These are phyloP conservation scores for Puma concolor DNA, from an alignment of 2,113 vertebrate genomes.

Conservation along the genomic window DNA sequence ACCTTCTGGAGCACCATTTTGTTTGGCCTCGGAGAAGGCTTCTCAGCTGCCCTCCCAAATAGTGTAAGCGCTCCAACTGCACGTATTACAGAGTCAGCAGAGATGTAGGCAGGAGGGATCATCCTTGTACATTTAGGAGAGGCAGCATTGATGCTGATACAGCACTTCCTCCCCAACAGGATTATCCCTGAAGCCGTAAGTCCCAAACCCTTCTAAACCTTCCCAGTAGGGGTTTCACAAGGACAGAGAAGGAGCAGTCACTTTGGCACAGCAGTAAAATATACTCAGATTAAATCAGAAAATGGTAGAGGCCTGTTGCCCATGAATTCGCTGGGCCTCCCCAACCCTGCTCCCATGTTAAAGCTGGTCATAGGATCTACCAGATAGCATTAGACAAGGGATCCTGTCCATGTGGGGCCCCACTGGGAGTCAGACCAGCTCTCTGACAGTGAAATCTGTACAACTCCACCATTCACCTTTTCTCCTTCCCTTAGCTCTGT, in stretches of 20 bases:
- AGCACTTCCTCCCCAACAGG: neutral
- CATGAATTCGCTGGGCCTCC: neutral
- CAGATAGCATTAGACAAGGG: neutral
- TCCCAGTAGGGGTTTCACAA: neutral
- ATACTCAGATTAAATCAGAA: neutral
- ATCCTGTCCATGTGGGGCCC: neutral
- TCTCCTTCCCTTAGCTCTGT: neutral
- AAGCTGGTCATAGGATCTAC: neutral
- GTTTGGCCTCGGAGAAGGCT: conserved; percentile 35
- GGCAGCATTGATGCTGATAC: neutral
- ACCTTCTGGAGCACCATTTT: conserved; percentile 38
- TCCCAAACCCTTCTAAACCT: neutral
- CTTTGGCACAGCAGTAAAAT: neutral
- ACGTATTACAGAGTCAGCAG: neutral
- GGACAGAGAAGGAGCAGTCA: neutral
- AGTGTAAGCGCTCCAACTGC: neutral
- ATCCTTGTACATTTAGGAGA: neutral
- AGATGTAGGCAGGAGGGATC: neutral
- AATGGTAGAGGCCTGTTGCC: neutral
- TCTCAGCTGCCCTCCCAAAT: conserved; percentile 12
- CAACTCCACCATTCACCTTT: neutral
- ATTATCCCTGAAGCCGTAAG: neutral
- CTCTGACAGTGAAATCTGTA: neutral
- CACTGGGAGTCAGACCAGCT: neutral
- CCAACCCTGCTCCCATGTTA: neutral